A percentile compares a stretch with the other conserved stretches of the same genome.
Evolutionary conservation across 2,797 vertebrate genomes (phyloP).

Genomic region (Sphenodon punctatus): DNA sequence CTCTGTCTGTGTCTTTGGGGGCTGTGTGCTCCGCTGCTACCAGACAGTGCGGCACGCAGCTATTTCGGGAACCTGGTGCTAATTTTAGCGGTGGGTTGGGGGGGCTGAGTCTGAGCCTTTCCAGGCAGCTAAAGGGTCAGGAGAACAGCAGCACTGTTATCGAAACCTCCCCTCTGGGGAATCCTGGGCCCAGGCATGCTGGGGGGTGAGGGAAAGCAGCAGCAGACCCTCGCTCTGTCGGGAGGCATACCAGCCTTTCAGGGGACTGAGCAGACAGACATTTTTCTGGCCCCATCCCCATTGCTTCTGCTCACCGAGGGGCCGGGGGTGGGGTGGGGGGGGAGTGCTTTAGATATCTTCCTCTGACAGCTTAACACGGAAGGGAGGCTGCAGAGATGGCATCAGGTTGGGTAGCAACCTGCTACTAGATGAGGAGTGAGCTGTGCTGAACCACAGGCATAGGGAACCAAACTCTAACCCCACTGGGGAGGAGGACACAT

Average conservation of each 20-base stretch:
- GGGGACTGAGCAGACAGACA: too few relatives aligned
- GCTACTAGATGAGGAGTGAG: too few relatives aligned
- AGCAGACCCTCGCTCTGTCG: not conserved
- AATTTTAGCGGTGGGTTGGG: slow-evolving; percentile 13
- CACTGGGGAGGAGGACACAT: too few relatives aligned
- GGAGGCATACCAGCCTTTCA: too few relatives aligned
- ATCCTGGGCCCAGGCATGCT: not conserved
- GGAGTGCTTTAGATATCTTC: too few relatives aligned
- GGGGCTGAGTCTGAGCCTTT: slow-evolving; percentile 14
- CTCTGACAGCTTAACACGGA: too few relatives aligned
- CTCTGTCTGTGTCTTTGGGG: not conserved
- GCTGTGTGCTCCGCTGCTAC: not conserved
- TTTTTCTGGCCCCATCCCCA: not conserved
- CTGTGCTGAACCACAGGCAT: too few relatives aligned
- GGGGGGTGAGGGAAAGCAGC: not conserved
- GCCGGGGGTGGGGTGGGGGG: too few relatives aligned
- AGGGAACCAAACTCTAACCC: too few relatives aligned
- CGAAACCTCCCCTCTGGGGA: slow-evolving; percentile 35
- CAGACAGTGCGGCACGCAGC: not conserved
- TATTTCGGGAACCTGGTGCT: slow-evolving; percentile 37
- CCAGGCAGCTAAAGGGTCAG: slow-evolving; percentile 12
- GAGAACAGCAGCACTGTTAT: slow-evolving; percentile 18
- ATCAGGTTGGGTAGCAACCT: too few relatives aligned
- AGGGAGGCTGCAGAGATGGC: too few relatives aligned
- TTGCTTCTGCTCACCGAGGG: too few relatives aligned